phyloP scores from a whole-genome alignment of 2,113 vertebrate species.

The cattle (Bos taurus) region DNA sequence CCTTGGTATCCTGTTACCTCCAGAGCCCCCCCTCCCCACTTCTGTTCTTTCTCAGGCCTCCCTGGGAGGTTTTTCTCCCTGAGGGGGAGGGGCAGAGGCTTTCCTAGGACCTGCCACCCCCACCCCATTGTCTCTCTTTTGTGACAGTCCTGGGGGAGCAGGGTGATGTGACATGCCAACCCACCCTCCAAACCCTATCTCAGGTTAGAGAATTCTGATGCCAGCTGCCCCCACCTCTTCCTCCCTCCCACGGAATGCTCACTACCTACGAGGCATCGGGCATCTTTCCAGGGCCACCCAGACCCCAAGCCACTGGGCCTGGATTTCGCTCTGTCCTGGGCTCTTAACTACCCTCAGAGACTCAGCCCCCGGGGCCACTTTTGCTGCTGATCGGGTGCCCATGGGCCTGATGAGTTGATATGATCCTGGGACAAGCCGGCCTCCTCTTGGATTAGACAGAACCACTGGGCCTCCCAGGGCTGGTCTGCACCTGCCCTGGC shows the following conservation, averaged over 20 bases:
- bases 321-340: not conserved
- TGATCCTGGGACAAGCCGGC: not conserved
- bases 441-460: not conserved
- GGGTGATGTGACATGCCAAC: not conserved
- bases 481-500: not conserved
- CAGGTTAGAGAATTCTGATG: not conserved
- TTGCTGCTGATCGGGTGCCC: not conserved
- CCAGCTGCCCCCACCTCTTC: not conserved
- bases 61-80: not conserved
- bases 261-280: fast-evolving
- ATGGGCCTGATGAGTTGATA: fast-evolving
- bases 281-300: not conserved
- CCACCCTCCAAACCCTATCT: not conserved
- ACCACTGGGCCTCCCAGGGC: not conserved
- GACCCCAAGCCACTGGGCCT: not conserved
- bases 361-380: not conserved
- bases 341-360: not conserved
- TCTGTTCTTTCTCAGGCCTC: not conserved
- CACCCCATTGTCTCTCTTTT: not conserved
- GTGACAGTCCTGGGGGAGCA: not conserved
- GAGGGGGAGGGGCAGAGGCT: not conserved
- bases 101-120: not conserved
- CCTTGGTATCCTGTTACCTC: not conserved
- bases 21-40: no score
- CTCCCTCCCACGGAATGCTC: not conserved